phyloP scores from a whole-genome alignment of 2,797 vertebrate genomes.

The Ctenosaura bakeri region DNA sequence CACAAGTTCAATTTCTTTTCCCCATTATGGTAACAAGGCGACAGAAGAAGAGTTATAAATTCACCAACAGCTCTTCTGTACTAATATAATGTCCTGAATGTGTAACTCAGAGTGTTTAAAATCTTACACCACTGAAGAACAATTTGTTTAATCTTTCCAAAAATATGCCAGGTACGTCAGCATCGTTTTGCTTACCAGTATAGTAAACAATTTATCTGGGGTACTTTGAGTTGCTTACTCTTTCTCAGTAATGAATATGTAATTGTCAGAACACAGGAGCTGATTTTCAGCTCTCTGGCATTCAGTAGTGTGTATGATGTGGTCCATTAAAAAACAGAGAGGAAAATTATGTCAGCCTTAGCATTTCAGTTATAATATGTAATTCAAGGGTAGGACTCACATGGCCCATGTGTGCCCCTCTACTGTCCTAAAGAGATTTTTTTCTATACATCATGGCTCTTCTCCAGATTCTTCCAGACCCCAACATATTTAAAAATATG shows the following conservation, averaged over 20 bases:
- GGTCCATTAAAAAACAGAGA: not conserved
- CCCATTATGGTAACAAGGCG: slow-evolving; percentile 17
- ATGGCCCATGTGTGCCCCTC: too few relatives aligned
- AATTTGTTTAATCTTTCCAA: slow-evolving; percentile 1
- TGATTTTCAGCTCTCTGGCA: not conserved
- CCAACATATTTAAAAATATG: too few relatives aligned
- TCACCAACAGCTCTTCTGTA: slow-evolving; percentile 10
- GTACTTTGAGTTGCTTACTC: not conserved
- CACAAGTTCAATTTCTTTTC: not conserved
- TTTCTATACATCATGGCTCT: too few relatives aligned
- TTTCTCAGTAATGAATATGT: not conserved
- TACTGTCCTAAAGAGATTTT: too few relatives aligned
- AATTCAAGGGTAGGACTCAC: too few relatives aligned
- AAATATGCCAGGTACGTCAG: not conserved
- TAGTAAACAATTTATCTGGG: not conserved
- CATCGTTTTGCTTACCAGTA: not conserved
- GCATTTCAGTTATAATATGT: not conserved
- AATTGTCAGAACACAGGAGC: not conserved
- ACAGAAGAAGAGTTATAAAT: not conserved
- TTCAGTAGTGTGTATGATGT: not conserved
- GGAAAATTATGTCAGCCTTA: not conserved
- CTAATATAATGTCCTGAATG: not conserved
- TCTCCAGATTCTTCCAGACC: too few relatives aligned
- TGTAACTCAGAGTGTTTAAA: slow-evolving; percentile 15
- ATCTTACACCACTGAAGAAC: not conserved